These are phyloP conservation scores for Drosophila neocordata DNA, from an alignment of 1,140 invertebrate genomes.

Conservation along the genomic window DNA sequence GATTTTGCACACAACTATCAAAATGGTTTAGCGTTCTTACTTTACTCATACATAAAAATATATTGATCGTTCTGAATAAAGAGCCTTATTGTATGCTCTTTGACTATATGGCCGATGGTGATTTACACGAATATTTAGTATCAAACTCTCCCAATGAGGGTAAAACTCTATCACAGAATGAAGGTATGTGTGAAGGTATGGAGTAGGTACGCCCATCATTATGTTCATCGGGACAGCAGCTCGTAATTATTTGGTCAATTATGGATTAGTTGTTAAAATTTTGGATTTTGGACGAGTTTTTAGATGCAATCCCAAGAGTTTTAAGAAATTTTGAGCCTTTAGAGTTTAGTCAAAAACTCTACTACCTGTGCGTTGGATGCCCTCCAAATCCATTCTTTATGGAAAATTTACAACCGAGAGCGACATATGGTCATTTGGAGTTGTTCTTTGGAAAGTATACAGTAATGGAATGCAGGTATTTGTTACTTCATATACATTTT, in stretches of 20 bases:
- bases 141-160: constrained; percentile 93
- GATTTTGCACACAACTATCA: too few species aligned
- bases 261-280: constrained; percentile 96
- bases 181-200: constrained; percentile 98
- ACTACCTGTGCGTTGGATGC: constrained; percentile 95
- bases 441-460: constrained; percentile 99
- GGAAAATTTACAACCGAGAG: constrained; percentile 99
- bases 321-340: constrained; percentile 34
- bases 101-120: constrained; percentile 97
- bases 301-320: background rate
- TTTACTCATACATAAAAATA: too few species aligned
- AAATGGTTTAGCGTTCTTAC: too few species aligned
- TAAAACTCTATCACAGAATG: constrained; percentile 87
- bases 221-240: constrained; percentile 98
- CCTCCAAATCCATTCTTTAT: constrained; percentile 98
- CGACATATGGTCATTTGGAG: constrained; percentile 99
- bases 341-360: constrained; percentile 93
- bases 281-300: constrained; percentile 92
- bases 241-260: constrained; percentile 97
- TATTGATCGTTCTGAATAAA: constrained; percentile 89
- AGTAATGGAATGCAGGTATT: constrained; percentile 95
- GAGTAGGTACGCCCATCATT: constrained; percentile 96
- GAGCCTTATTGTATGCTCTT: constrained; percentile 98
- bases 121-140: constrained; percentile 97
- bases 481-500: too few species aligned